Conservation (phyloP, 2,888 invertebrate genomes). For the Colletes collaris region DNA sequence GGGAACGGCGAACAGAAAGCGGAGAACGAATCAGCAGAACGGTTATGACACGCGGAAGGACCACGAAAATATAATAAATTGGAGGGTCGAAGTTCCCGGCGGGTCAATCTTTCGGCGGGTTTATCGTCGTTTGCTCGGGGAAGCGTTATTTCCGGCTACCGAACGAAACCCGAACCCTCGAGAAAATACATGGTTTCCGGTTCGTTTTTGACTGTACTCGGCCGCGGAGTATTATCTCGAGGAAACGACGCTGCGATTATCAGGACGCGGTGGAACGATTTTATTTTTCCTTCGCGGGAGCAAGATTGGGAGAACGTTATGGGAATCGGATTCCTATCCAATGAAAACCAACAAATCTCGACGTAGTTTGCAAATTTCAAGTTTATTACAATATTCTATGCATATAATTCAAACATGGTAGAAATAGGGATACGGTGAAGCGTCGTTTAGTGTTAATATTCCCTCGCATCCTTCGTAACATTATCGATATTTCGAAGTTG, state of each 20-base stretch:
- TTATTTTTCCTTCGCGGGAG: too few species aligned
- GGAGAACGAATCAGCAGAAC: slow-evolving; percentile 1
- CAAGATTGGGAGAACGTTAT: too few species aligned
- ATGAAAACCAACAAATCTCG: too few species aligned
- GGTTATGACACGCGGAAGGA: slow-evolving; percentile 14
- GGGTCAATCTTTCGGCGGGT: slow-evolving; percentile 3
- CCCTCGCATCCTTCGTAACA: too few species aligned
- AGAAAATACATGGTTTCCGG: slow-evolving; percentile 24
- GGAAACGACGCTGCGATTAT: slow-evolving; percentile 29
- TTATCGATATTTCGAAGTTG: too few species aligned
- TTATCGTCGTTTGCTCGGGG: slow-evolving; percentile 1
- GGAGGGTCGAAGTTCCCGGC: not conserved
- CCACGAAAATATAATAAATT: slow-evolving; percentile 9
- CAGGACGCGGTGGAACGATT: not conserved
- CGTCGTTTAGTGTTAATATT: too few species aligned
- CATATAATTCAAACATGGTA: too few species aligned
- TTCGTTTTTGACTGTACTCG: slow-evolving; percentile 16
- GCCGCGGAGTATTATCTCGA: slow-evolving; percentile 17
- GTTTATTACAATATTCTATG: too few species aligned
- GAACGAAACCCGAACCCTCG: not conserved
- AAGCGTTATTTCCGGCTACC: slow-evolving; percentile 8
- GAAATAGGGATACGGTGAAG: too few species aligned
- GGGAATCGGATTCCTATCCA: too few species aligned
- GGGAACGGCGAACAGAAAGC: not conserved
- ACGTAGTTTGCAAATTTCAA: too few species aligned